Evolutionary conservation across 2,797 vertebrate genomes (phyloP), one percentile per base, ranked within the genome.

Genomic region (Psittacula derbiana): DNA sequence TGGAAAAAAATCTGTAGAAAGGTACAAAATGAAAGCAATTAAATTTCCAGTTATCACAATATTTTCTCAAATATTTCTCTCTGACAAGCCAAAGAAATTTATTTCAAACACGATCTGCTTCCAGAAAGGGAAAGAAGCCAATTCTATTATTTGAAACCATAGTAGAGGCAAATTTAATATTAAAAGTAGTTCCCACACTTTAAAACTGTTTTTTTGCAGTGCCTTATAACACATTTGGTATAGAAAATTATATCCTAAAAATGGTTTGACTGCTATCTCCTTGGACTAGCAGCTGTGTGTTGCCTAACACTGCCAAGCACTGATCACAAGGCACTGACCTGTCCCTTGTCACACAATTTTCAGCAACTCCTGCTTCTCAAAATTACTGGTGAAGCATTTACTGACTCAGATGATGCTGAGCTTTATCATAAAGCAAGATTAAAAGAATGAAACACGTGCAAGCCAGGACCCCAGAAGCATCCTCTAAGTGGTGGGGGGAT

Each of bases 41-140:
- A 52, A 43, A 88, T 94, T 94, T 93, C 80, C 82, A 91, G 70
- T 94, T 97, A 86, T 93, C 81, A 91, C 64, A 87, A 64, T 91
- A 83, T 94, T 95, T 94, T 92, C 86, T 94, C 46, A 61, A 87
- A 69, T 66, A 67, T 50, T 72, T 92, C 72, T 88, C 53, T 58
- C 60, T 92, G 75, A 91, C 55, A 93, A 91, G 49, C 1, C 1
- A 82, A 75, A 94, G 36, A 83, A 28, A 84, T 82, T 86, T 72
- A 55, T 75, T 91, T 90, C 10, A 47, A 66, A 36, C 25, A 87
- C 33, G 8, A 90, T 62, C 40, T 21, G 16, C 19, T 78, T 95
- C 76, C 50, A 95, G 65, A 88, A 91, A 65, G 28, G 19, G 30
- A 75, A 27, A 84, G 43, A 90, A 90, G 62, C 28, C 66, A 95